Evolutionary conservation across 2,113 vertebrate genomes (phyloP).

Genomic region (Scopus umbretta): DNA sequence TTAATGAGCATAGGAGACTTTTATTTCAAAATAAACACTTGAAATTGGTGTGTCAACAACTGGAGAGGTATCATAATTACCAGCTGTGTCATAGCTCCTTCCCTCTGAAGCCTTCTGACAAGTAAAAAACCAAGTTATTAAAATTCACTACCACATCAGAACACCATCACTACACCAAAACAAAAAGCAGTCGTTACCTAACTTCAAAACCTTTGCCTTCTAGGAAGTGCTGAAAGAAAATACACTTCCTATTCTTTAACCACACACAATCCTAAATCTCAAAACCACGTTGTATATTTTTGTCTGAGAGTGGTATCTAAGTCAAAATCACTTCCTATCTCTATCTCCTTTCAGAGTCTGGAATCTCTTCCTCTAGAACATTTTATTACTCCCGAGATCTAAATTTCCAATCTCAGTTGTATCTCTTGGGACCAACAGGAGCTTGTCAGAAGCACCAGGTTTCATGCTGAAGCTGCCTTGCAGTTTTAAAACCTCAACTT

Average conservation of each 20-base stretch:
- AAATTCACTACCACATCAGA: not conserved
- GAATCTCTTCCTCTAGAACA: not conserved
- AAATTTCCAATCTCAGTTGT: not conserved
- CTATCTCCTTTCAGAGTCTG: not conserved
- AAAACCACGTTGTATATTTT: not conserved
- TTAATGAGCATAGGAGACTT: not conserved
- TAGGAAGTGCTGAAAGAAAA: not conserved
- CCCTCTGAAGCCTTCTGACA: not conserved
- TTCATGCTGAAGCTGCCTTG: not conserved
- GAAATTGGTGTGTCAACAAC: not conserved
- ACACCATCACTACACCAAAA: not conserved
- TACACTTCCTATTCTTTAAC: not conserved
- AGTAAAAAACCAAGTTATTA: not conserved
- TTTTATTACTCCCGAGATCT: not conserved
- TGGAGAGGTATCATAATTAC: not conserved
- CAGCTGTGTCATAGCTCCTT: not conserved
- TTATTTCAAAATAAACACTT: not conserved
- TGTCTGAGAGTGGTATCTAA: not conserved
- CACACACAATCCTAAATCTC: not conserved
- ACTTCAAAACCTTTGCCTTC: not conserved
- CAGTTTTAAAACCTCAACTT: not conserved
- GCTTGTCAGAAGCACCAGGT: not conserved
- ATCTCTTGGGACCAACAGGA: not conserved
- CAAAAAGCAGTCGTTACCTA: not conserved
- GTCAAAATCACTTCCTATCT: not conserved